Evolutionary conservation across 2,888 invertebrate species (phyloP), one percentile per base, ranked within the genome.

Genomic region (Xestia ashworthii): DNA sequence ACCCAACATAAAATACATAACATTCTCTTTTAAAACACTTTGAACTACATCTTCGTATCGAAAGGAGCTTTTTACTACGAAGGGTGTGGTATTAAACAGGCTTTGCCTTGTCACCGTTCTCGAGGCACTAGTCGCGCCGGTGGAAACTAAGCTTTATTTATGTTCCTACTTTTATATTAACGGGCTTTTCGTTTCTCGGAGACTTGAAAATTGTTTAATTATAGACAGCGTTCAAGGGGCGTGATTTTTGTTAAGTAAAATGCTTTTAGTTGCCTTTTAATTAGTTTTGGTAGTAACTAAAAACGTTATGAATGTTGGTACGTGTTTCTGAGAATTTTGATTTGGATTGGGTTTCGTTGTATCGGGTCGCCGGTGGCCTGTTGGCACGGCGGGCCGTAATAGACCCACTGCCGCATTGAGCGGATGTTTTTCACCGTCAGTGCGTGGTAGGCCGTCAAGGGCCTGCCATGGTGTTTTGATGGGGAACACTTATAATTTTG

Each of bases 131-230:
- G 68, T 71, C 83, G 77, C 76, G 77, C 76, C 82, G 80, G 80
- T 87, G 83, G 25, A 62, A 67, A 75, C 87, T 87, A 86, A 88
- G 88, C 88, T 72, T 88, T 86, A 88, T 88, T 88, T 88, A 88
- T 87, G 84, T 87, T 76, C 82, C 66, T 79, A 71, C 87, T 83
- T 87, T 84, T 86, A 87, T 76, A 87, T 87, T 87, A 87, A 77
- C 78, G 68, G 71, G 19, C 50, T 68, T 55, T 79, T 67, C 66
- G 48, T 55, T 72, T 67, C 72, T 79, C 50, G 67, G 72, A 76
- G 69, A 78, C 79, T 71, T 75, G 78, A 71, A 81, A 84, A 80
- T 80, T 86, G 80, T 84, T 83, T 87, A 83, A 87, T 87, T 86
- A 87, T 82, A 76, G 77, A 83, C 80, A 16, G 14, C 8, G 55